Conservation (phyloP, 64 coral and sea anemone genomes). For the Orbicella faveolata region DNA sequence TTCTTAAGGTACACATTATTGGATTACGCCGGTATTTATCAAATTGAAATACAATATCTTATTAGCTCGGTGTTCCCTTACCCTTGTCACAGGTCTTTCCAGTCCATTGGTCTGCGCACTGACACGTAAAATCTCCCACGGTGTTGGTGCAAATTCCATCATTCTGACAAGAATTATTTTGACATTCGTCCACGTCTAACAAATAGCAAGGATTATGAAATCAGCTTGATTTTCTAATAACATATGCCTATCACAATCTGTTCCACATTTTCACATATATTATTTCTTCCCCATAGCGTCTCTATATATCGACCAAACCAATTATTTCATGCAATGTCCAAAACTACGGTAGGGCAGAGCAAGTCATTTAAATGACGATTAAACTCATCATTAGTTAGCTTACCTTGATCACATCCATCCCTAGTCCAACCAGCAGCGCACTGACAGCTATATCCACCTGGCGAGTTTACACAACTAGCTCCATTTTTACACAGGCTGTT, state of each 20-base stretch:
- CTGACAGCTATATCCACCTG: neutral
- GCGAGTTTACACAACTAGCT: neutral
- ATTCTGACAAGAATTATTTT: conserved; percentile 4
- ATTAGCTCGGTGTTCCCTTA: neutral
- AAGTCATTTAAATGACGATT: no score
- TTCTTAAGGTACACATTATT: no score
- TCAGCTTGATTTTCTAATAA: neutral
- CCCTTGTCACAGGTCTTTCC: conserved; percentile 6
- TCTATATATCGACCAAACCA: no score
- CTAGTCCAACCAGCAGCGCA: neutral
- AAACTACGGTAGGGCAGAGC: no score
- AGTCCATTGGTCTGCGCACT: neutral
- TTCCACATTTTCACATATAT: neutral
- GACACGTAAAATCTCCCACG: neutral
- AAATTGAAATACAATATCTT: neutral
- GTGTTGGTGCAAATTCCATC: neutral
- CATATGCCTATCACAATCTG: neutral
- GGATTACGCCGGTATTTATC: no score
- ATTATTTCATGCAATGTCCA: no score
- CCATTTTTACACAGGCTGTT: conserved; percentile 11
- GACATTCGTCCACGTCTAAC: conserved; percentile 42
- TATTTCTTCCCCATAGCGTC: neutral
- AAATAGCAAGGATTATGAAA: neutral
- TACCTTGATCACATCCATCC: conserved; percentile 33
- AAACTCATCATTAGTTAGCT: no score